Base-by-base conservation (phyloP, 2,797 vertebrate genomes). In the Karalla daura region DNA sequence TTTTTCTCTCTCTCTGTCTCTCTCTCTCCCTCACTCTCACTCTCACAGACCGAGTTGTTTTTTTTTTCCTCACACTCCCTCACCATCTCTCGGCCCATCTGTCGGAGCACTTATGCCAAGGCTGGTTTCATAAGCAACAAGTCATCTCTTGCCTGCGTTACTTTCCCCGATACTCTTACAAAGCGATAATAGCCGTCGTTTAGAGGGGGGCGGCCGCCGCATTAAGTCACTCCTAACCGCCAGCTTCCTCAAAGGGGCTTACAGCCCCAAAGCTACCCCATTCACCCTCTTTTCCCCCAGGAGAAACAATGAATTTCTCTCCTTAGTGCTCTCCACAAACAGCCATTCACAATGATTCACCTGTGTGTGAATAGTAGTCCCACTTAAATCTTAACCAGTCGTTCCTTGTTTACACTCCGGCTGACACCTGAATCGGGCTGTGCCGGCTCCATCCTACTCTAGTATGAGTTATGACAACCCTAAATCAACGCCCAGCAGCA, bases 381-480 rank as follows among this genome's bases (percentile, higher is more conserved):
- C 73, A 94, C 93, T 55, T 94, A 92, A 90, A 45, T 6, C 11
- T n/a, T n/a, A n/a, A n/a, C 3, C 4, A 55, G 59, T 11, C 28
- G 2, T 36, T 35, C 18, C 14, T 37, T 28, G 4, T 69, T 68
- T 52, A 27, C 32, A 3, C 53, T 61, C 78, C 7, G 24, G 21
- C 74, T 70, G 32, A 67, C 20, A 56, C 11, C 21, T 73, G 46
- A 68, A 73, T 68, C 21, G 32, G 84, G 64, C 82, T 77, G 72
- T 28, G 32, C 69, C 63, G 61, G 79, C 76, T 66, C 84, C 84
- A 76, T 87, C 72, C 79, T 60, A 79, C 70, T 64, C 61, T 84
- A 93, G 73, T 87, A 95, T 95, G 94, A 95, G 92, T 92, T 93
- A 94, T 90, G 93, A 93, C 58, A 91, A 89, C 90, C 87, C 91